These are phyloP conservation scores for Cydia strobilella DNA, from an alignment of 1,140 invertebrate genomes.

Conservation along the genomic window DNA sequence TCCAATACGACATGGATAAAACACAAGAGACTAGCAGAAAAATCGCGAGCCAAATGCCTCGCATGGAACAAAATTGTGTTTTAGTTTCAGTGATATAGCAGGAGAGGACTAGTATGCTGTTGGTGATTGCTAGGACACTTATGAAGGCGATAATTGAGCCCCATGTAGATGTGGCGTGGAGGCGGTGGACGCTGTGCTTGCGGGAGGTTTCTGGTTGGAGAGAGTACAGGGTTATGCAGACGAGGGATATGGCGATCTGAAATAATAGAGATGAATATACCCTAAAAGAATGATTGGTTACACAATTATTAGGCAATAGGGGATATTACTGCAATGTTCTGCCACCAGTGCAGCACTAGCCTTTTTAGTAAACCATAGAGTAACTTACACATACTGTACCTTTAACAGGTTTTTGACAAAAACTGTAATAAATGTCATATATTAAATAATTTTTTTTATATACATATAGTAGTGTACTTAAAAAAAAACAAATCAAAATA, in stretches of 20 bases:
- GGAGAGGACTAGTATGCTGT: constrained; percentile 45
- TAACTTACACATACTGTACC: too few relatives aligned
- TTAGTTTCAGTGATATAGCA: constrained; percentile 75
- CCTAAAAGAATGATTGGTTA: too few relatives aligned
- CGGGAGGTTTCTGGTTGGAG: constrained; percentile 55
- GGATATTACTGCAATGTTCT: too few relatives aligned
- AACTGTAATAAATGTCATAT: too few relatives aligned
- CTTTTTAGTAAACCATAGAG: too few relatives aligned
- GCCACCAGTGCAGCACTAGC: too few relatives aligned
- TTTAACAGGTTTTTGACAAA: too few relatives aligned
- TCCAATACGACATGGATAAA: constrained; percentile 58
- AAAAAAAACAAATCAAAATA: too few relatives aligned
- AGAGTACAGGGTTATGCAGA: constrained; percentile 62
- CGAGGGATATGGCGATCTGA: constrained; percentile 56
- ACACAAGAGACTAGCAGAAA: constrained; percentile 46
- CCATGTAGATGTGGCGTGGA: constrained; percentile 39
- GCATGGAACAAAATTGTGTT: constrained; percentile 67
- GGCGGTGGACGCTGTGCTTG: constrained; percentile 43
- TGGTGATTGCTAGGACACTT: constrained; percentile 55
- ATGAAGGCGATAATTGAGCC: constrained; percentile 58
- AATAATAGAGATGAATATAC: constrained; percentile 33
- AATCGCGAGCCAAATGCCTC: constrained; percentile 51
- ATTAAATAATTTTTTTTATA: too few relatives aligned
- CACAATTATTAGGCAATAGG: too few relatives aligned
- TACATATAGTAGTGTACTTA: too few relatives aligned